Base-by-base conservation (phyloP, 2,888 invertebrate species). In the Spialia ferax region DNA sequence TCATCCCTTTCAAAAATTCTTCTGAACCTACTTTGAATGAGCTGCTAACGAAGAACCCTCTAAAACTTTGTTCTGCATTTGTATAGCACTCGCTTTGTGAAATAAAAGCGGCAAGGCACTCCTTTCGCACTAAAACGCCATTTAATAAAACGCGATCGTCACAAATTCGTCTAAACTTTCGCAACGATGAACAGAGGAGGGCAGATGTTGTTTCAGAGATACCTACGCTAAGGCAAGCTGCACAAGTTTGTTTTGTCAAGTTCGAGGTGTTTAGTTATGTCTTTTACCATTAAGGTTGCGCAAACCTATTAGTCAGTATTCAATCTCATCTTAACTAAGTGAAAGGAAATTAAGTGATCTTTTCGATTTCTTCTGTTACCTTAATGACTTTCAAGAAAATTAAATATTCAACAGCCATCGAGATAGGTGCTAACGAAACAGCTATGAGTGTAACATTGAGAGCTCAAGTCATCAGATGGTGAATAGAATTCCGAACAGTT, bases 101-200 rank as follows among this genome's bases (percentile, higher is more conserved):
- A 88, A 88, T 87, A 89, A 88, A 88, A 88, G 82, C 86, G 79
- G 79, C 78, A 81, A 85, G 79, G 79, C 78, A 81, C 79, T 85
- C 83, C 84, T 84, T 86, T 84, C 81, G 82, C 83, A 85, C 86
- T 86, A 88, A 90, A 90, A 87, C 83, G 82, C 82, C 83, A 85
- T 84, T 85, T 89, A 88, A 91, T 91, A 87, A 92, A 90, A 88
- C 83, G 86, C 83, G 85, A 89, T 89, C 88, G 85, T 88, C 85
- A 84, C 86, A 87, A 89, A 89, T 88, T 90, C 86, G 86, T 88
- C 91, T 86, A 86, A 88, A 90, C 87, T 87, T 91, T 87, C 88
- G 85, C 86, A 86, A 89, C 88, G 88, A 87, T 86, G 87, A 87
- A 75, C 81, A 74, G 77, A 81, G 78, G 79, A 82, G 83, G 42